Conservation (phyloP, 2,888 invertebrate species). For the Heliothis peltigera region DNA sequence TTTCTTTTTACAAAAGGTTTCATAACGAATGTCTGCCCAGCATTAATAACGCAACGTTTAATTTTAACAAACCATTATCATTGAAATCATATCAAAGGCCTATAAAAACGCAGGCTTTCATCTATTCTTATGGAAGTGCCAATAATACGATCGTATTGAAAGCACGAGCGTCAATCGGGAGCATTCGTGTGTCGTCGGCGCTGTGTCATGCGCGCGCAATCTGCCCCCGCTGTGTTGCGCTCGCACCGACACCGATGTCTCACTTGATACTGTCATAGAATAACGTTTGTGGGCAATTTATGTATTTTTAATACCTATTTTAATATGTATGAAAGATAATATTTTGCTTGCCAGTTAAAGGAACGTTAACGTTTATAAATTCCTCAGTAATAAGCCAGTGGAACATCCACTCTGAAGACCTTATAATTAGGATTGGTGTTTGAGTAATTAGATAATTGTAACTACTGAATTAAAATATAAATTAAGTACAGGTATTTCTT, state of each 20-base stretch:
- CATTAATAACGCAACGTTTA: not conserved
- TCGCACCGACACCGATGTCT: conserved; percentile 69
- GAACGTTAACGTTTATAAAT: too few species aligned
- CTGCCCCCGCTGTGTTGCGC: conserved; percentile 82
- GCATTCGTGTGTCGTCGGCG: conserved; percentile 64
- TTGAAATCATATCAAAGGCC: conserved; percentile 15
- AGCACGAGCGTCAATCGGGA: conserved; percentile 52
- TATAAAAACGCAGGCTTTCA: conserved; percentile 7
- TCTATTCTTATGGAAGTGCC: conserved; percentile 21
- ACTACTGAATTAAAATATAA: too few species aligned
- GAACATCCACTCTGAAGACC: too few species aligned
- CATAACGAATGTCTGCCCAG: too few species aligned
- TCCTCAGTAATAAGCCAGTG: too few species aligned
- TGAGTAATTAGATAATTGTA: too few species aligned
- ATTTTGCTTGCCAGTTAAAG: too few species aligned
- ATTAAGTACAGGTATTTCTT: too few species aligned
- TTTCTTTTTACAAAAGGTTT: too few species aligned
- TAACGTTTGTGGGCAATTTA: conserved; percentile 35
- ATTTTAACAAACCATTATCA: conserved; percentile 7
- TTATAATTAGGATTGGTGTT: too few species aligned
- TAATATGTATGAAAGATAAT: too few species aligned
- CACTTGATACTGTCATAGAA: conserved; percentile 69
- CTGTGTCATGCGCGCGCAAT: conserved; percentile 87
- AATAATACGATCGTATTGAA: conserved; percentile 34
- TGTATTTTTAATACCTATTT: not conserved